Percentiles rank a stretch among this genome's conserved stretches.
Conservation (phyloP, 1,140 invertebrate species). For the Stegodyphus mimosarum region DNA sequence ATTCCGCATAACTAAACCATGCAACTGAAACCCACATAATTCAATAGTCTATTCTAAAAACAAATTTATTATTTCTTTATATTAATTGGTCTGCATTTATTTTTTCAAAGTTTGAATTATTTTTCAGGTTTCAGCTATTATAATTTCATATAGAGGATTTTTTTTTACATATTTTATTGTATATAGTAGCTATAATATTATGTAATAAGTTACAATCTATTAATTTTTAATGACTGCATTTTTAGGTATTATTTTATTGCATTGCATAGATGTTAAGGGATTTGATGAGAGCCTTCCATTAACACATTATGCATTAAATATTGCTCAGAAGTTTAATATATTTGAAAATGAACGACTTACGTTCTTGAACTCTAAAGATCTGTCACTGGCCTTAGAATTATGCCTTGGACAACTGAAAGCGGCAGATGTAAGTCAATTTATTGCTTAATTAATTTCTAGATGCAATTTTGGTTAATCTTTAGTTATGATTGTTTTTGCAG, state of each 20-base stretch:
- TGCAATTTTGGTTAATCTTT: too few relatives aligned
- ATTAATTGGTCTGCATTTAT: too few relatives aligned
- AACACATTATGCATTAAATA: constrained; percentile 17
- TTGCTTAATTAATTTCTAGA: too few relatives aligned
- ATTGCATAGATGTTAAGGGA: constrained; percentile 10
- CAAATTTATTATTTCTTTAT: too few relatives aligned
- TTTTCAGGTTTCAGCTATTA: background rate
- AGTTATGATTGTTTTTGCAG: too few relatives aligned
- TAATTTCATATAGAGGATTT: background rate
- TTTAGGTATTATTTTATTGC: constrained; percentile 13
- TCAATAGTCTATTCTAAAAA: too few relatives aligned
- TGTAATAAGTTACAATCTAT: too few relatives aligned
- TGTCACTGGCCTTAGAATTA: constrained; percentile 23
- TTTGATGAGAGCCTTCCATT: constrained; percentile 37
- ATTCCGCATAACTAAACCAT: too few relatives aligned
- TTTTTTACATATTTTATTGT: background rate
- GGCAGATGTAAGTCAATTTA: background rate
- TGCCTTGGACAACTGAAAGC: constrained; percentile 13
- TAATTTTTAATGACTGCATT: too few relatives aligned
- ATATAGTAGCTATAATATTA: background rate
- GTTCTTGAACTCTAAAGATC: constrained; percentile 39
- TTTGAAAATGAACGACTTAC: constrained; percentile 24
- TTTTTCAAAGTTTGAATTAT: background rate
- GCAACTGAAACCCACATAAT: too few relatives aligned
- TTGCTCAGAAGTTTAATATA: background rate